Evolutionary conservation across 92 coral and sea anemone genomes (phyloP), one percentile per base, ranked within the genome.

Genomic region (Palythoa grandis): DNA sequence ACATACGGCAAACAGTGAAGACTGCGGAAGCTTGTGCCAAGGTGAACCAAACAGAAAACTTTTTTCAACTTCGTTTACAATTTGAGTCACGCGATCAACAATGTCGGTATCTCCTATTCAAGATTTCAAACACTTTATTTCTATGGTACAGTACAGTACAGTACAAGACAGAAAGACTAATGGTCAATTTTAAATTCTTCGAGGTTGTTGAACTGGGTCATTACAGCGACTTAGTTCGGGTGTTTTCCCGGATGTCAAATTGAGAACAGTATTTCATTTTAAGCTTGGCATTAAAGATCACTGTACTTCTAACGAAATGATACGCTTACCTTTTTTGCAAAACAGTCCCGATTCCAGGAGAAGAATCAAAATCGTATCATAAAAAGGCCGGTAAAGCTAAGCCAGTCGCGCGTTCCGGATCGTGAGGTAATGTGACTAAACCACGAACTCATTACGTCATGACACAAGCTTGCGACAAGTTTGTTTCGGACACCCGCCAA

Each of bases 351-450:
- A 80, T 63, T 50, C 78, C 85, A 86, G 80, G 60, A 58, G 78
- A 24, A 25, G 67, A n/a, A 52, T 47, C 54, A 86, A 86, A 48
- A 37, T 43, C 57, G 50, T 37, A 52, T 50, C 79, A 71, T 73
- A 23, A 76, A 86, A 22, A 50, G 73, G 85, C 76, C 76, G 61
- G 24, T 43, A 20, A 14, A 47, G 78, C 50, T 65, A 43, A 72
- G 86, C 70, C 76, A 17, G 48, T 80, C 85, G 61, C 54, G 74
- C 85, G 70, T 65, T 83, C 84, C 82, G 76, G 87, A 86, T 11
- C 72, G 98, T 94, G 91, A 94, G 95, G 95, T 94, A 94, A 94
- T 94, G 91, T 75, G 85, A 84, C 86, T 68, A 75, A 86, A 89
- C 85, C 87, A 80, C 58, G 75, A 87, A n/a, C 77, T 22, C 56